Evolutionary conservation across 92 coral and sea anemone species (phyloP), one percentile per base, ranked within the genome.

Genomic region (Zoanthus sociatus): DNA sequence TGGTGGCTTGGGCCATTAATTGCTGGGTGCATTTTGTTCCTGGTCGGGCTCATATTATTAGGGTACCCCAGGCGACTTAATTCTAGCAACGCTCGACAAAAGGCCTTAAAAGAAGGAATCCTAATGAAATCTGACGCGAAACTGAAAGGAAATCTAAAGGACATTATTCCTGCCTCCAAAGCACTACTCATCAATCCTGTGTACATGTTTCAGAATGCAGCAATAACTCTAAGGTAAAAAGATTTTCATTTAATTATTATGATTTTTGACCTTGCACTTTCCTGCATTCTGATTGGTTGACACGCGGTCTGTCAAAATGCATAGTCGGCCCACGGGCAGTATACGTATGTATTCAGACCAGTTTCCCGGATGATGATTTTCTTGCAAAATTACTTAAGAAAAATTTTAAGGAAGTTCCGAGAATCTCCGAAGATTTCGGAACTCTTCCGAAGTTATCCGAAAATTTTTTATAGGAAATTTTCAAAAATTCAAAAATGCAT

Each of bases 1-100:
- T 74, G 78, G 78, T 74, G 78, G 78, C 30, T 74, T 44, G 78
- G 78, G 8, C 30, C 78, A 9, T 44, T 74, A 44, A 17, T 18
- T n/a, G 78, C 55, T 9, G 78, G 78, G 2, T 74, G 78, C 20
- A 44, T 50, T 46, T 50, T 44, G 58, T n/a, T 74, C 78, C 78
- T 74, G 16, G 55, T 74, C 11, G 78, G 55, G 53, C 26, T 44
- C 55, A 46, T 74, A 4, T 10, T 74, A 9, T 58, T 74, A 0
- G 78, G 78, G 12, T 74, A 44, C 30, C 78, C 78, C 53, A 74
- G 78, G n/a, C 33, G 26, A 4, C 78, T 74, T 8, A 15, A 58
- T 58, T 31, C 60, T 31, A 26, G 78, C 7, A 56, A 14, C 3
- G 55, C 17, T 7, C 77, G 77, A 21, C 51, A 73, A 50, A 37